Evolutionary conservation across 2,797 vertebrate species (phyloP).

Genomic region (Xenopus petersii): DNA sequence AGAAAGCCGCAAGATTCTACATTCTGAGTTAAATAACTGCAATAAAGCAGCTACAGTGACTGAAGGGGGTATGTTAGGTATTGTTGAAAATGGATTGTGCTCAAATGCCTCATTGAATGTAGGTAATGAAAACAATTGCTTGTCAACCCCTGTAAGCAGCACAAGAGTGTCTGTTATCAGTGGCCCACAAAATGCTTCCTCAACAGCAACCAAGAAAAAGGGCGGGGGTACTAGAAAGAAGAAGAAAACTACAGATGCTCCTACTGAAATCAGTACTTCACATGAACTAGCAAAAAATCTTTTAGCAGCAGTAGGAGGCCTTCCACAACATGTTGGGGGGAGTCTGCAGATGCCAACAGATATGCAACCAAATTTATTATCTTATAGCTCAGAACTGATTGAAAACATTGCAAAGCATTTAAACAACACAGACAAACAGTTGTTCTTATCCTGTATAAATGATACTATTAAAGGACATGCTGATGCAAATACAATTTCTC

Average conservation of each 20-base stretch:
- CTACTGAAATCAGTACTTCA: constrained; percentile 55
- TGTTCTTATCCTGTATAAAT: constrained; percentile 66
- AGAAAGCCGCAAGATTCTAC: constrained; percentile 52
- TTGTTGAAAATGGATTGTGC: constrained; percentile 64
- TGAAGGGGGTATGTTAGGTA: constrained; percentile 66
- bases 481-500: constrained; percentile 55
- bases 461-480: constrained; percentile 67
- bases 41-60: constrained; percentile 51
- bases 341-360: constrained; percentile 55
- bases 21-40: constrained; percentile 61
- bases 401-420: constrained; percentile 69
- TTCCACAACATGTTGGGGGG: constrained; percentile 60
- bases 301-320: constrained; percentile 61
- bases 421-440: constrained; percentile 67
- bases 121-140: constrained; percentile 49
- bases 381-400: constrained; percentile 62
- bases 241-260: constrained; percentile 63
- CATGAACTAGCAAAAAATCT: constrained; percentile 64
- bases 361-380: constrained; percentile 62
- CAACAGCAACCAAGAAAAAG: constrained; percentile 68
- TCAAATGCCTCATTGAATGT: constrained; percentile 64
- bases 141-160: constrained; percentile 48
- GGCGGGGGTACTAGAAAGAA: constrained; percentile 73
- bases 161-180: constrained; percentile 67
- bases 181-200: constrained; percentile 62